Evolutionary conservation across 1,140 invertebrate species (phyloP).

Genomic region (Octopus bimaculoides): DNA sequence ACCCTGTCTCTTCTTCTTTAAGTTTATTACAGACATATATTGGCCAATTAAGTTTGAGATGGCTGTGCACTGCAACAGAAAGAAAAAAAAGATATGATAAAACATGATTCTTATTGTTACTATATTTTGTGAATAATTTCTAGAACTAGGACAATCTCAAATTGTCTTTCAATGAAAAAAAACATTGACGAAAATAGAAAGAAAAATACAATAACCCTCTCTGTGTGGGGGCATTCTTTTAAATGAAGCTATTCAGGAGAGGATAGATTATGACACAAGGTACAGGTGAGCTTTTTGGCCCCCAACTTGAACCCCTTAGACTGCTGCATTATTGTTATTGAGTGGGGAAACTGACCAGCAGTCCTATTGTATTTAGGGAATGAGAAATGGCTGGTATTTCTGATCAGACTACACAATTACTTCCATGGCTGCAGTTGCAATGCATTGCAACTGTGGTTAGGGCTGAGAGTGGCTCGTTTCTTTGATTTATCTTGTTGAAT

Average conservation of each 20-base stretch:
- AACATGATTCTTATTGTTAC: background rate
- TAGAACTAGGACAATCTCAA: background rate
- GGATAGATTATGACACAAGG: no score
- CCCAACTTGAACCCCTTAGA: no score
- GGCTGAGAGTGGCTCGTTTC: no score
- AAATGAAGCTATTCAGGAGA: background rate
- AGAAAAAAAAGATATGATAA: constrained; percentile 19
- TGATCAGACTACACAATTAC: no score
- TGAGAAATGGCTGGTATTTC: no score
- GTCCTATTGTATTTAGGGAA: no score
- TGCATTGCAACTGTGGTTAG: no score
- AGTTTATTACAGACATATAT: constrained; percentile 74
- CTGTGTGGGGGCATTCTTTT: background rate
- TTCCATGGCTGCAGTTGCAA: no score
- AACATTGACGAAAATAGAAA: background rate
- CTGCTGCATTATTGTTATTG: no score
- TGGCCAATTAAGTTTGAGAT: constrained; percentile 92
- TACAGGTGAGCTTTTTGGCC: no score
- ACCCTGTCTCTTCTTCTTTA: constrained; percentile 35
- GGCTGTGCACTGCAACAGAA: constrained; percentile 58
- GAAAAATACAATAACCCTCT: background rate
- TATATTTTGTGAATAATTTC: background rate
- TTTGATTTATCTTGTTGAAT: no score
- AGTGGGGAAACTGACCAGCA: no score
- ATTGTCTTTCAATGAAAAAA: background rate